Evolutionary conservation across 2,888 invertebrate genomes (phyloP).

Genomic region (Lochmaea capreae): DNA sequence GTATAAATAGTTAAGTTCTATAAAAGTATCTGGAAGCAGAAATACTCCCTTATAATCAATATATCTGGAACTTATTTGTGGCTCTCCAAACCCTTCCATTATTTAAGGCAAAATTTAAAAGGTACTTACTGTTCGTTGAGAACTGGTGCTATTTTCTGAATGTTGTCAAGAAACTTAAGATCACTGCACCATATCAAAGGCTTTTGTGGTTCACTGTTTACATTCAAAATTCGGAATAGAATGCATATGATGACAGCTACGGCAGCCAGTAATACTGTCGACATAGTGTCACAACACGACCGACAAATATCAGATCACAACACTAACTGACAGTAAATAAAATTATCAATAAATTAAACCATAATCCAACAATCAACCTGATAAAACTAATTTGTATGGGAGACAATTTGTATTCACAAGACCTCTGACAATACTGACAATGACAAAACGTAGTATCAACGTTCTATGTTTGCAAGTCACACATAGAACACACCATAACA

Average conservation of each 20-base stretch:
- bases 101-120: background rate
- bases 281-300: constrained; percentile 69
- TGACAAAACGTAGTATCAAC: background rate
- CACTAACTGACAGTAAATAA: constrained; percentile 13
- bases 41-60: constrained; percentile 3
- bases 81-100: background rate
- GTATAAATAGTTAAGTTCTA: background rate
- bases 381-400: too few relatives aligned
- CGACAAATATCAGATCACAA: constrained; percentile 10
- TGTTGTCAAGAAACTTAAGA: constrained; percentile 79
- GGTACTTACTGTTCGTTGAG: constrained; percentile 85
- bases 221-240: constrained; percentile 85
- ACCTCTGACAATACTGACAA: background rate
- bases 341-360: background rate
- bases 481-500: background rate
- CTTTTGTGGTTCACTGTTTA: constrained; percentile 84
- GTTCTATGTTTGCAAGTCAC: background rate
- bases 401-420: background rate
- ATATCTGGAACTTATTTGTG: background rate
- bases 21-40: background rate
- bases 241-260: constrained; percentile 86
- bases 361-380: background rate
- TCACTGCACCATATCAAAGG: constrained; percentile 83
- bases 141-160: constrained; percentile 83
- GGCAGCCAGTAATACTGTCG: constrained; percentile 83